These are phyloP conservation scores for Prietella phreatophila DNA, from an alignment of 2,113 vertebrate genomes.

Conservation along the genomic window DNA sequence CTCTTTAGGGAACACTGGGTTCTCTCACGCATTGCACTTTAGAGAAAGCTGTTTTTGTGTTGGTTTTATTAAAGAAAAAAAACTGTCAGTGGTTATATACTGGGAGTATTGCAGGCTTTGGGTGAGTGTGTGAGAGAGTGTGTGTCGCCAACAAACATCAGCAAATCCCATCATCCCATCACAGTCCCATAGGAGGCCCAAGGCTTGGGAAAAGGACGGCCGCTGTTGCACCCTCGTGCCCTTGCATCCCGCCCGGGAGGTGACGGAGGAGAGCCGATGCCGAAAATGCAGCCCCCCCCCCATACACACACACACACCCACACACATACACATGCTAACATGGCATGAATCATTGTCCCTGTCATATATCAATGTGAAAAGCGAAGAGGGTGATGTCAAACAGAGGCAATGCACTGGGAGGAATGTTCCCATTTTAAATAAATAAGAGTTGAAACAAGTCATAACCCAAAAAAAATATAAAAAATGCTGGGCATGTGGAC, in stretches of 20 bases:
- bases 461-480: conserved; percentile 40
- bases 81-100: conserved; percentile 67
- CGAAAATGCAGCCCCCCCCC: conserved; percentile 35
- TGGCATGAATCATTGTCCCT: conserved; percentile 64
- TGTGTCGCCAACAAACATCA: conserved; percentile 74
- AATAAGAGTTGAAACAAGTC: conserved; percentile 53
- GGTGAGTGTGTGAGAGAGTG: conserved; percentile 64
- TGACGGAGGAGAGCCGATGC: conserved; percentile 70
- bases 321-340: conserved; percentile 51
- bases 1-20: conserved; percentile 2
- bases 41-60: conserved; percentile 3
- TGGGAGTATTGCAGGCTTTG: conserved; percentile 62
- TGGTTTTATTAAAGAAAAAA: conserved; percentile 28
- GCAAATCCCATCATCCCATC: conserved; percentile 72
- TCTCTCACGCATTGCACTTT: conserved; percentile 31
- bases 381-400: conserved; percentile 67
- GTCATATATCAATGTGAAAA: conserved; percentile 69
- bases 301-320: background rate
- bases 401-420: conserved; percentile 66
- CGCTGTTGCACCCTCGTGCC: conserved; percentile 65
- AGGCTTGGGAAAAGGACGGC: conserved; percentile 79
- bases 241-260: conserved; percentile 67
- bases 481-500: conserved; percentile 61
- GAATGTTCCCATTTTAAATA: conserved; percentile 77
- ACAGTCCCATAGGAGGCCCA: conserved; percentile 63